A percentile compares a stretch with the other conserved stretches of the same genome.
These are phyloP conservation scores for Ophraella communa DNA, from an alignment of 2,888 invertebrate genomes.

Conservation along the genomic window DNA sequence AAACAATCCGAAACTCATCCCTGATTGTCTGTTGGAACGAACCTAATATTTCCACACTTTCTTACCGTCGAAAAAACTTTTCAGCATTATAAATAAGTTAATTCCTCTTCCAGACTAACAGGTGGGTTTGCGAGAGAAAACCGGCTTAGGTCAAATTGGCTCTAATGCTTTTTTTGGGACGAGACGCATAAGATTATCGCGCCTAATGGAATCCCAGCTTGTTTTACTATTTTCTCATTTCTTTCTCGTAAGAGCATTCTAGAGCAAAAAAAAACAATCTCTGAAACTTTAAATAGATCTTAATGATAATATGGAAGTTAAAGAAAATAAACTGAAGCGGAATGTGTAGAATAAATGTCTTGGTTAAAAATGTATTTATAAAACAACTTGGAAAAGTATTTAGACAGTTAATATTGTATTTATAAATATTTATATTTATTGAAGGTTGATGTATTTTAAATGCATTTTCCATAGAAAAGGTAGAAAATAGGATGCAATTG, in stretches of 20 bases:
- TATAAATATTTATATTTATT: no score
- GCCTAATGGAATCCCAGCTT: slow-evolving; percentile 12
- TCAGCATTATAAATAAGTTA: not conserved
- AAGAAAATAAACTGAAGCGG: not conserved
- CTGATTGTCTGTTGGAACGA: no score
- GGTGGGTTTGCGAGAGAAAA: not conserved
- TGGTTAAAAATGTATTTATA: no score
- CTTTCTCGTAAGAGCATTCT: slow-evolving; percentile 2
- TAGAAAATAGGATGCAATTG: no score
- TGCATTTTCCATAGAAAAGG: no score
- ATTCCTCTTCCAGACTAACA: not conserved
- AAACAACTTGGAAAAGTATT: no score
- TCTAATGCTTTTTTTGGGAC: slow-evolving; percentile 9
- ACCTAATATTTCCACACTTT: not conserved
- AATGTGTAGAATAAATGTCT: no score
- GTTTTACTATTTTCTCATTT: slow-evolving; percentile 19
- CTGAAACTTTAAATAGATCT: not conserved
- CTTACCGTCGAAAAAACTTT: not conserved
- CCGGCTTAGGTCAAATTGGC: slow-evolving; percentile 12
- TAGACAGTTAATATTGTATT: no score
- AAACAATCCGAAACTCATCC: no score
- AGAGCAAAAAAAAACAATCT: not conserved
- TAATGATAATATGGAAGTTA: not conserved
- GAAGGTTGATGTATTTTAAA: no score
- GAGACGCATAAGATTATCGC: slow-evolving; percentile 13